Evolutionary conservation across 1,140 invertebrate genomes (phyloP).

Genomic region (Aethina tumida): DNA sequence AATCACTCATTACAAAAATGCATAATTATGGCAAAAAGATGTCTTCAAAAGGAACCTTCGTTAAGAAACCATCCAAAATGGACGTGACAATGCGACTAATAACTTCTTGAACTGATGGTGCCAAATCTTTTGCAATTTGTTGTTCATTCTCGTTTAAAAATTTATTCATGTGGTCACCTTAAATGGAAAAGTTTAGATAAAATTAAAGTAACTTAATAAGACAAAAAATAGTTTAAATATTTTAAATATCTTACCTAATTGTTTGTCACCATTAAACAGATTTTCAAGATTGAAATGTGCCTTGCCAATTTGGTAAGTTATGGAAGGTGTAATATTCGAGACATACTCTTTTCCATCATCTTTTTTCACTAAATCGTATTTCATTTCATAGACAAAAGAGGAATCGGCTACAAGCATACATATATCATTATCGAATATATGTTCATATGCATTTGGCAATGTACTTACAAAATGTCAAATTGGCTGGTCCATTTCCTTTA

Average conservation of each 20-base stretch:
- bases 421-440: too few species aligned
- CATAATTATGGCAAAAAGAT: too few species aligned
- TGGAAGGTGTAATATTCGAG: slow-evolving; percentile 46
- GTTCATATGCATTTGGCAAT: slow-evolving; percentile 25
- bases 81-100: slow-evolving; percentile 17
- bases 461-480: slow-evolving; percentile 40
- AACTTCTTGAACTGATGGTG: slow-evolving; percentile 19
- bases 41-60: slow-evolving; percentile 15
- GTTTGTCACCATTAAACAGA: slow-evolving; percentile 25
- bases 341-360: slow-evolving; percentile 47
- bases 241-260: background rate
- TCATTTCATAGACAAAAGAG: slow-evolving; percentile 40
- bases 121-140: slow-evolving; percentile 37
- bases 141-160: slow-evolving; percentile 44
- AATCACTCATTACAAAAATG: slow-evolving; percentile 24
- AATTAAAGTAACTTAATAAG: background rate
- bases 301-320: slow-evolving; percentile 44
- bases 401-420: slow-evolving; percentile 47
- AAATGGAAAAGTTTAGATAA: slow-evolving; percentile 13
- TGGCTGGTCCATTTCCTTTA: slow-evolving; percentile 54
- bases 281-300: slow-evolving; percentile 27
- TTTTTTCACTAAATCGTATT: slow-evolving; percentile 44
- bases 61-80: slow-evolving; percentile 15
- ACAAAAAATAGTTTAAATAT: slow-evolving; percentile 1
- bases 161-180: slow-evolving; percentile 23